Percentiles rank a stretch among this genome's conserved stretches.
phyloP scores from a whole-genome alignment of 2,888 invertebrate species.

The Heliconius hortense region DNA sequence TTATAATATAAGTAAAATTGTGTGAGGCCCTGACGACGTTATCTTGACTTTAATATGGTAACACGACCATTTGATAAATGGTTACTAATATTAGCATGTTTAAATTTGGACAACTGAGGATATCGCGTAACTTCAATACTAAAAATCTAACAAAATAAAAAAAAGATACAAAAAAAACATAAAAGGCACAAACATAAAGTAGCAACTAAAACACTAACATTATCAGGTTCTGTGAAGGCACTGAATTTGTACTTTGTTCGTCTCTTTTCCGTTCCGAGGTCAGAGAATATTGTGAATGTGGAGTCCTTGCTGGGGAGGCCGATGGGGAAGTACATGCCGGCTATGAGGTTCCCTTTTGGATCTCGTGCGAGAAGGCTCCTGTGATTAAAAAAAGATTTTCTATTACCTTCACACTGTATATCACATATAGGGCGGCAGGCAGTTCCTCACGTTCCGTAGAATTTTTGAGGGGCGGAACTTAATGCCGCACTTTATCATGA shows the following conservation, averaged over 20 bases:
- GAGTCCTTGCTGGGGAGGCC: conserved; percentile 78
- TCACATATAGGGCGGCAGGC: background rate
- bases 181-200: conserved; percentile 22
- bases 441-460: background rate
- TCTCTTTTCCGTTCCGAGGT: conserved; percentile 85
- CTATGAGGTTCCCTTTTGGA: conserved; percentile 90
- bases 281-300: conserved; percentile 90
- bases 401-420: background rate
- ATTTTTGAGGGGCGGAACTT: background rate
- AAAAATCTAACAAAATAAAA: background rate
- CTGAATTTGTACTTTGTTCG: conserved; percentile 89
- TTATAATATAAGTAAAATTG: background rate
- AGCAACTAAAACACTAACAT: conserved; percentile 69
- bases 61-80: background rate
- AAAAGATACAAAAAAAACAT: background rate
- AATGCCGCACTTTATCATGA: no score
- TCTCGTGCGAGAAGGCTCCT: conserved; percentile 91
- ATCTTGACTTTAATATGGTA: background rate
- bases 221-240: conserved; percentile 82
- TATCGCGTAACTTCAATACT: background rate
- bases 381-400: conserved; percentile 42
- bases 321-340: conserved; percentile 93
- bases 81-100: background rate
- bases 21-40: background rate
- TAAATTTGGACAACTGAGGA: background rate